Percentiles rank a stretch among this genome's conserved stretches.
Evolutionary conservation across 2,888 invertebrate species (phyloP).

Genomic region (Troglohyphantes excavatus): DNA sequence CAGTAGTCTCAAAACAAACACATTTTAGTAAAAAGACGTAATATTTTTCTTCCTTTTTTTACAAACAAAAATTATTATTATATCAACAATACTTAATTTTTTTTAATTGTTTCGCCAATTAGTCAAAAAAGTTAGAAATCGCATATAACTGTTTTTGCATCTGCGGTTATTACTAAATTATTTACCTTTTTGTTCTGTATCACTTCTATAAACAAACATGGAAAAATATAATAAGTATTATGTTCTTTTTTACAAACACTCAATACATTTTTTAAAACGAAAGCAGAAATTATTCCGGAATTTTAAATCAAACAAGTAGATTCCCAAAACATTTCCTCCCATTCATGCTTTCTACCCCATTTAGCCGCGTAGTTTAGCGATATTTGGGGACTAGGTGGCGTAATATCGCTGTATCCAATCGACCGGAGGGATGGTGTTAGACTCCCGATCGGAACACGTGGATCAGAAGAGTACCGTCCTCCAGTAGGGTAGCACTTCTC

Average conservation of each 20-base stretch:
- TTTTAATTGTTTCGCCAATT: no score
- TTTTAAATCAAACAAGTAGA: not conserved
- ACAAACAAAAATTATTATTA: no score
- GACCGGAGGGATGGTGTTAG: constrained; percentile 31
- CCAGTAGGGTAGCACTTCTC: not conserved
- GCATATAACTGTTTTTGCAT: no score
- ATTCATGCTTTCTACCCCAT: not conserved
- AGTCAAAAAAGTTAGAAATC: no score
- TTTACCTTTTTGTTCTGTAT: no score
- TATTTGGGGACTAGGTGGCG: constrained; percentile 42
- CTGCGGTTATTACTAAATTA: no score
- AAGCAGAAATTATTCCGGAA: not conserved
- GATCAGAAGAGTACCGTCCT: constrained; percentile 13
- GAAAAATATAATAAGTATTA: no score
- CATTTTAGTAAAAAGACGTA: no score
- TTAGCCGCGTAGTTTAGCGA: constrained; percentile 62
- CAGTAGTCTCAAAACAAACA: no score
- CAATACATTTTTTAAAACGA: not conserved
- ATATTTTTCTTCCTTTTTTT: no score
- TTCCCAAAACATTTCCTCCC: not conserved
- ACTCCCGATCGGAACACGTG: constrained; percentile 48
- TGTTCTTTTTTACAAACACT: not conserved
- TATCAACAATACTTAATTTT: no score
- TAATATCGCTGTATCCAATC: constrained; percentile 38
- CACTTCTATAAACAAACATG: no score